Evolutionary conservation across 2,888 invertebrate genomes (phyloP).

Genomic region (Drosophila fungiperda): DNA sequence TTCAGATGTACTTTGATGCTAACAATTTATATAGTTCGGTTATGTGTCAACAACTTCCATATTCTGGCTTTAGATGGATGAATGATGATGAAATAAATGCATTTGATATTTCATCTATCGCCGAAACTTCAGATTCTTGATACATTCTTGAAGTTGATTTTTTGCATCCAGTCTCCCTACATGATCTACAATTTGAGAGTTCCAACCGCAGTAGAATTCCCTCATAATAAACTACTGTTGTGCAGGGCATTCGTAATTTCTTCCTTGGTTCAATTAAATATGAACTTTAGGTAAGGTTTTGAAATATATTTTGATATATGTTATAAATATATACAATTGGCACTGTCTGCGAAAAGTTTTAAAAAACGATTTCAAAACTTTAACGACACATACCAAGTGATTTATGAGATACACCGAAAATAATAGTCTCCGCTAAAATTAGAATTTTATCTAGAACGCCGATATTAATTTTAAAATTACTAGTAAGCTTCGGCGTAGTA

Average conservation of each 20-base stretch:
- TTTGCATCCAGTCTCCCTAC: neutral
- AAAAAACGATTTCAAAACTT: conserved; percentile 9
- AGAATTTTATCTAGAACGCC: conserved; percentile 25
- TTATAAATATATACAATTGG: neutral
- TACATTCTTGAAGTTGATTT: neutral
- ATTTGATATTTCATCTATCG: too few species aligned
- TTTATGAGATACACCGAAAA: conserved; percentile 45
- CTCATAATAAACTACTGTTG: conserved; percentile 53
- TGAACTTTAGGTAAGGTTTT: conserved; percentile 38
- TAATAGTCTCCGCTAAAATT: conserved; percentile 48
- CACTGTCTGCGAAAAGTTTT: conserved; percentile 21
- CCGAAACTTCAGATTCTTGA: too few species aligned
- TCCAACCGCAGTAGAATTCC: conserved; percentile 86
- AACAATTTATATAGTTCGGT: too few species aligned
- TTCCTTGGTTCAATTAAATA: conserved; percentile 72
- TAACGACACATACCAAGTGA: conserved; percentile 34
- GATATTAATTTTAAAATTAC: conserved; percentile 1
- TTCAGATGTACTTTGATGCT: too few species aligned
- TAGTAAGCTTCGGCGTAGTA: neutral
- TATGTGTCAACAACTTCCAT: too few species aligned
- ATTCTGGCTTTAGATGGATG: too few species aligned
- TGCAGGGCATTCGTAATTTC: conserved; percentile 59
- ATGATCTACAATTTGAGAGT: conserved; percentile 85
- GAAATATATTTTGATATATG: neutral
- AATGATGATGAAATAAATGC: too few species aligned